Percentiles rank a stretch among this genome's conserved stretches.
Conservation (phyloP, 2,113 vertebrate genomes). For the Otus sunia region DNA sequence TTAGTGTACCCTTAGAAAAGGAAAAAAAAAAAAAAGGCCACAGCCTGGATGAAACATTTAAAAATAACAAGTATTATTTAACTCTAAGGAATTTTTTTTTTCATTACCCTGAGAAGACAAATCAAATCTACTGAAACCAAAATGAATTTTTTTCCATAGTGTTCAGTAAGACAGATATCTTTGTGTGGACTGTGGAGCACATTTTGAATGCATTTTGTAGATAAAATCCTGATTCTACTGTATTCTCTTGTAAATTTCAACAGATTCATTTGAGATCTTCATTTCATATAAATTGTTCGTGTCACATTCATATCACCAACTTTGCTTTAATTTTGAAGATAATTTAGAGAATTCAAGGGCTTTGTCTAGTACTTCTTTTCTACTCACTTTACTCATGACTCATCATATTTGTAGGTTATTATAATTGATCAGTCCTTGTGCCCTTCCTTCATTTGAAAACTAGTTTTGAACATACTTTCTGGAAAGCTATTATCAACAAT, state of each 20-base stretch:
- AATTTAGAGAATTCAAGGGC: neutral
- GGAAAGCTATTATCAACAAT: neutral
- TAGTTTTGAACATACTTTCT: neutral
- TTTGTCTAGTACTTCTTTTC: neutral
- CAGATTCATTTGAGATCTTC: neutral
- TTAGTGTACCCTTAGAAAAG: rapidly evolving
- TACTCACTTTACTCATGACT: neutral
- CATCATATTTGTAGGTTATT: neutral
- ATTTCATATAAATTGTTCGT: neutral
- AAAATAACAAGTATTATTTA: neutral
- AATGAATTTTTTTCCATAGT: rapidly evolving
- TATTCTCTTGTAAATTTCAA: neutral
- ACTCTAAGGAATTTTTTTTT: neutral
- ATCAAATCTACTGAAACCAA: neutral
- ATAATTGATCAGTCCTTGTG: neutral
- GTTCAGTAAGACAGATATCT: neutral
- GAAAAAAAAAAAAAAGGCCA: neutral
- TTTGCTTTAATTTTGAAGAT: neutral
- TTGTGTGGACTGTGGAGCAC: neutral
- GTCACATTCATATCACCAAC: rapidly evolving
- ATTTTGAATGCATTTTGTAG: neutral
- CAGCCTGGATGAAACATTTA: neutral
- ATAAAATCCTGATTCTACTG: neutral
- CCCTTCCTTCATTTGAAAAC: neutral
- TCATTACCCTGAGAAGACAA: neutral